Evolutionary conservation across 2,888 invertebrate species (phyloP), one percentile per base, ranked within the genome.

Genomic region (Tyria jacobaeae): DNA sequence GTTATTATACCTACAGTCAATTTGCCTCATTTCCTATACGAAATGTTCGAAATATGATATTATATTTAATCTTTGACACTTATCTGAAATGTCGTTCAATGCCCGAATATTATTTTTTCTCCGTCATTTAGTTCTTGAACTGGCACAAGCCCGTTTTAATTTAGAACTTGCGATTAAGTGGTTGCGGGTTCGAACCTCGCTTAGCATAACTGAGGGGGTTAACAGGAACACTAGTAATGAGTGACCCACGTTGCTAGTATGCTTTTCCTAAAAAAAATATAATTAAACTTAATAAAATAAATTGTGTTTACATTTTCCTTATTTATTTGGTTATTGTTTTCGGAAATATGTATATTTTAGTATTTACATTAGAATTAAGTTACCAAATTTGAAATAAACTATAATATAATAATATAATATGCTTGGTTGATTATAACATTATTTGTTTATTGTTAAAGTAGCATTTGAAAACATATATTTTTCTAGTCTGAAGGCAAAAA

Each of bases 341-440:
- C 17, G 17, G 41, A 41, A 10, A 9, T 41, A 41, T 10, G 41
- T 44, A 10, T 10, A 21, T 21, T 44, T 21, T 12, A 21, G 12
- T 10, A 44, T 21, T 35, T 44, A 21, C 39, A 39, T 3, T n/a
- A 25, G 56, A 27, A 12, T 31, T 21, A 44, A 60, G 65, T 71
- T 71, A 66, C 73, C 71, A 68, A 60, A 56, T 57, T 56, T 35
- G 10, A 2, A 10, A 59, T 48, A 62, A 34, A 68, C 9, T 25
- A 27, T 54, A 31, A 27, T 37, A 6, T 14, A n/a, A 24, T 27
- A 48, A 15, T 15, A 50, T 44, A 39, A 25, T 4, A 34, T 51
- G n/a, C n/a, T 50, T 57, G 1, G 14, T 56, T 35, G 15, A 24
- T 39, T 41, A 34, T 24, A 35, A 41, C 21, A 41, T 35, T 15